Evolutionary conservation across 2,113 vertebrate species (phyloP), one percentile per base, ranked within the genome.

Genomic region (Microtus richardsoni): DNA sequence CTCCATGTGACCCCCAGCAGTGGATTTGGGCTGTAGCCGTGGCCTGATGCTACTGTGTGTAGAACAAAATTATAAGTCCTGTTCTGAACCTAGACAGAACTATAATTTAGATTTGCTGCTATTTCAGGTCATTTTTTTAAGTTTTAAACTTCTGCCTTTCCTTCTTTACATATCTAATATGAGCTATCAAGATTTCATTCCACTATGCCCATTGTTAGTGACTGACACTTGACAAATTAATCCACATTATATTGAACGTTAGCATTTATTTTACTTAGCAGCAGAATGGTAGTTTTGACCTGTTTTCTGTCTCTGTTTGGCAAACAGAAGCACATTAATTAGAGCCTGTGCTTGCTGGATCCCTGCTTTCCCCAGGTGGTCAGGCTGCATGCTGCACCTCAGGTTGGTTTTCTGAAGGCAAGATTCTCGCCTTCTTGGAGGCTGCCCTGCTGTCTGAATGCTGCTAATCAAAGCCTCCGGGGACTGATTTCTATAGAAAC

Each of bases 401-500:
- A 39, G 13, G 19, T 47, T 91, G 73, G 54, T 66, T 80, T 91
- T 71, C 90, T 71, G 94, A 85, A 82, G 88, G 75, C 17, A 44
- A 54, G 62, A 64, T 89, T 88, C 83, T 93, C 13, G 12, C 62
- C 68, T 96, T 93, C 84, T 91, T 54, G 33, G 39, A 66, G 52
- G 36, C 73, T 79, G n/a, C 41, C 58, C 7, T 49, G 44, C 80
- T 87, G 75, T 92, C 78, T 92, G 92, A 89, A 89, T 89, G 47
- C 41, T 71, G 86, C 66, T 85, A 66, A 91, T 89, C 80, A 91
- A 71, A 96, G 86, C 26, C 91, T 94, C 54, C 19, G 83, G 87
- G 96, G 96, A 95, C 78, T 44, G 78, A 96, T 68, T 75, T 94
- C 87, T 88, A 1, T 39, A 89, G 93, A 95, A 82, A 54, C 30